Evolutionary conservation across 2,797 vertebrate species (phyloP).

Genomic region (Silurus aristotelis): DNA sequence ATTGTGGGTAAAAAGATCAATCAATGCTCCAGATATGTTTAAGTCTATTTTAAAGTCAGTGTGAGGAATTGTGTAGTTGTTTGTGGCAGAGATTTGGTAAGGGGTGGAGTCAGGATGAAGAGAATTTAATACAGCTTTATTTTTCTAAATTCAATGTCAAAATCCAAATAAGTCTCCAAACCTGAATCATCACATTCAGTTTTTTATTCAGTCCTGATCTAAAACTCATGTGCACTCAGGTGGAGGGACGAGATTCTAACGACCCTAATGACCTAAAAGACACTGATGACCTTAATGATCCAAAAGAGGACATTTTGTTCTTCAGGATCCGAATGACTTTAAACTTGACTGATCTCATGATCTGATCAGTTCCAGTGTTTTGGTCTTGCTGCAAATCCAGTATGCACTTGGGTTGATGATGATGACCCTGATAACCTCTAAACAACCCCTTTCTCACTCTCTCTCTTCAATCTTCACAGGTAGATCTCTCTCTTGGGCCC

Average conservation of each 20-base stretch:
- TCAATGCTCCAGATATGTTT: background rate
- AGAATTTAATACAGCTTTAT: background rate
- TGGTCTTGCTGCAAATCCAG: slow-evolving; percentile 21
- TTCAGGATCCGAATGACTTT: background rate
- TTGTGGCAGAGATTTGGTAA: background rate
- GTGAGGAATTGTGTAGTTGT: background rate
- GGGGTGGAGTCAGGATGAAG: background rate
- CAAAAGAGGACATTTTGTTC: background rate
- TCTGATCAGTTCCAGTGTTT: background rate
- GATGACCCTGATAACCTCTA: slow-evolving; percentile 34
- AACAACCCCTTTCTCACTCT: background rate
- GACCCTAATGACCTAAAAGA: background rate
- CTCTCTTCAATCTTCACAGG: slow-evolving; percentile 79
- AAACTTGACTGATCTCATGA: background rate
- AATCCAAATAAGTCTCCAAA: background rate
- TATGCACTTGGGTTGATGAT: slow-evolving; percentile 37
- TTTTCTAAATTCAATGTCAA: background rate
- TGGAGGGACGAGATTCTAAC: background rate
- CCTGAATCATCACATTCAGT: background rate
- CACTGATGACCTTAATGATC: background rate
- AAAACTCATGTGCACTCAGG: background rate
- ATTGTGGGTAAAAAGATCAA: slow-evolving; percentile 7
- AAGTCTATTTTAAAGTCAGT: background rate
- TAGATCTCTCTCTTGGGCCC: slow-evolving; percentile 98
- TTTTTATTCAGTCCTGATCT: background rate